Percentiles rank a stretch among this genome's conserved stretches.
Evolutionary conservation across 2,113 vertebrate genomes (phyloP).

Genomic region (Oreochromis tanganicae): DNA sequence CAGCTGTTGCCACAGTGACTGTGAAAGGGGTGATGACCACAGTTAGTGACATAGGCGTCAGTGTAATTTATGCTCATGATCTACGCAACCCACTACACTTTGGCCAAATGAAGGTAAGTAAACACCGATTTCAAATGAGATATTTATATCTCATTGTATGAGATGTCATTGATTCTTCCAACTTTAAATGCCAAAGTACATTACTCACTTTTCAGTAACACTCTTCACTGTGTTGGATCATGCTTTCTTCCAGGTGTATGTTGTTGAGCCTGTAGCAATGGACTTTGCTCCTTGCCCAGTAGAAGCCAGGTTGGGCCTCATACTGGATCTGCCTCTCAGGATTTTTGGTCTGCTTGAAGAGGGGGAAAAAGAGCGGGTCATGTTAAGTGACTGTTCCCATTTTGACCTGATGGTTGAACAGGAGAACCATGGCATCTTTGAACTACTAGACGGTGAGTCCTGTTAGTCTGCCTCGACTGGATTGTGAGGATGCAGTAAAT

Average conservation of each 20-base stretch:
- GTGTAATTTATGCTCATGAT: constrained; percentile 82
- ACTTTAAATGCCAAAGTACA: not conserved
- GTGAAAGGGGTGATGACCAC: constrained; percentile 90
- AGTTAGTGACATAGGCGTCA: constrained; percentile 81
- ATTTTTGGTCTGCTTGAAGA: constrained; percentile 76
- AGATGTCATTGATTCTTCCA: not conserved
- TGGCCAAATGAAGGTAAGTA: constrained; percentile 86
- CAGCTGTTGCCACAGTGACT: constrained; percentile 84
- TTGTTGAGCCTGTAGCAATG: constrained; percentile 89
- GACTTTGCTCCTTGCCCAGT: constrained; percentile 84
- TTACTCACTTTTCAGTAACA: not conserved
- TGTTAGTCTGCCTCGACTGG: not conserved
- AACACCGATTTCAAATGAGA: not conserved
- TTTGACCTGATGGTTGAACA: constrained; percentile 82
- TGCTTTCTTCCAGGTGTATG: constrained; percentile 76
- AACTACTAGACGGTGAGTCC: constrained; percentile 75
- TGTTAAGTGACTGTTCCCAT: constrained; percentile 90
- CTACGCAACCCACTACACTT: constrained; percentile 84
- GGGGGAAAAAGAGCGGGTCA: constrained; percentile 65
- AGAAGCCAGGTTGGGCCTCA: constrained; percentile 78
- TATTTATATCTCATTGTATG: not conserved
- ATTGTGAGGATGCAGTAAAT: not conserved
- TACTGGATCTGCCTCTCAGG: constrained; percentile 84
- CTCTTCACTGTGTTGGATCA: not conserved
- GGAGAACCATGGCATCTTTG: constrained; percentile 82